Conservation (phyloP, 2,113 vertebrate species). For the Opisthocomus hoazin region DNA sequence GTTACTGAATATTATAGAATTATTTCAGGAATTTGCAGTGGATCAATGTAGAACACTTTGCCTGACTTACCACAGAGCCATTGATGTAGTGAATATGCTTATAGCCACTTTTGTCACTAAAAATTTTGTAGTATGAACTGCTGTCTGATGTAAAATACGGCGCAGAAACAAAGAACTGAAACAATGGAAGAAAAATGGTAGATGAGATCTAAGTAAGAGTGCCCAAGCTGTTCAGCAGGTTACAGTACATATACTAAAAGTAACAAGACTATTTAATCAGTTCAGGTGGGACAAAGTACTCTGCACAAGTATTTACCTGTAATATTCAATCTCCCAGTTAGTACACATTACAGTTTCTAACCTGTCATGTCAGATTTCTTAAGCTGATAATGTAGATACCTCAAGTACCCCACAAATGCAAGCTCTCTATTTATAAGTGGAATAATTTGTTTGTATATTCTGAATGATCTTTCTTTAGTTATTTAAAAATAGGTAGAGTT, state of each 20-base stretch:
- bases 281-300: not conserved
- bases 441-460: not conserved
- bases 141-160: constrained; percentile 87
- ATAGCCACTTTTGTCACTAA: constrained; percentile 88
- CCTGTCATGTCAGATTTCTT: not conserved
- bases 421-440: not conserved
- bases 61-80: constrained; percentile 75
- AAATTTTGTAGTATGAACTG: constrained; percentile 92
- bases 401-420: not conserved
- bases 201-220: not conserved
- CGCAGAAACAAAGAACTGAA: constrained; percentile 85
- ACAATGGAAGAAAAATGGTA: constrained; percentile 54
- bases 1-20: constrained; percentile 55
- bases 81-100: constrained; percentile 93
- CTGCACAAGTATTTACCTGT: not conserved
- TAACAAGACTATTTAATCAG: not conserved
- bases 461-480: not conserved
- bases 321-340: not conserved
- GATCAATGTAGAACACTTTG: constrained; percentile 23
- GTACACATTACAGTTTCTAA: not conserved
- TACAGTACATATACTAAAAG: not conserved
- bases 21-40: constrained; percentile 45
- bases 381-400: not conserved
- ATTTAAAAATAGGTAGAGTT: not conserved
- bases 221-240: not conserved